Conservation (phyloP, 2,888 invertebrate genomes). For the Liopterus haemorrhoidalis region DNA sequence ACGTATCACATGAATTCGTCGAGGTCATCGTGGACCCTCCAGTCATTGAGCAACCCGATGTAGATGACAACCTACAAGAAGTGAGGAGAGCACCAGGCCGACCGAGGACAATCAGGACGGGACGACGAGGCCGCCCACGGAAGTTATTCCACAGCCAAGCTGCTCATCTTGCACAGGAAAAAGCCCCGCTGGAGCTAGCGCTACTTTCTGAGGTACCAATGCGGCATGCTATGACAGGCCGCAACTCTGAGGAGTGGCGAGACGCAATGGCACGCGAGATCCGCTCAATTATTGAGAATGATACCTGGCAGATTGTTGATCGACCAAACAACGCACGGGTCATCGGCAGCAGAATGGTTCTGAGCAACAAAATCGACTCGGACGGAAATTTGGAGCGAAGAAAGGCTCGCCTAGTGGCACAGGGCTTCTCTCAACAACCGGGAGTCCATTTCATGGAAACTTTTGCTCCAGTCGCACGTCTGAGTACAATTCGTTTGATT, state of each 20-base stretch:
- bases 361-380: constrained; percentile 7
- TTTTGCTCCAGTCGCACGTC: constrained; percentile 25
- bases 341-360: constrained; percentile 9
- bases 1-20: constrained; percentile 2
- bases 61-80: constrained; percentile 1
- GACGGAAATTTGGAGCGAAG: too few relatives aligned
- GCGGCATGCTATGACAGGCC: constrained; percentile 1
- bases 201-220: constrained; percentile 5
- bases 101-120: background rate
- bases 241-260: constrained; percentile 2
- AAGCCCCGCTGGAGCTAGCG: background rate
- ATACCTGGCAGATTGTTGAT: constrained; percentile 8
- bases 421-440: constrained; percentile 25
- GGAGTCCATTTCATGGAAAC: constrained; percentile 25
- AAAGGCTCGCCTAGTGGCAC: constrained; percentile 28
- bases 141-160: background rate
- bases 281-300: constrained; percentile 3
- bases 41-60: constrained; percentile 2
- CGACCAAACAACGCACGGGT: constrained; percentile 7
- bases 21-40: constrained; percentile 1
- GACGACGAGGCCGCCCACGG: constrained; percentile 3
- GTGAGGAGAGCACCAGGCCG: constrained; percentile 9
- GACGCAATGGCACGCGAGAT: constrained; percentile 6
- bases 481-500: constrained; percentile 21
- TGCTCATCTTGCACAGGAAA: background rate